Evolutionary conservation across 2,888 invertebrate genomes (phyloP), one percentile per base, ranked within the genome.

Genomic region (Podotricha telesiphe): DNA sequence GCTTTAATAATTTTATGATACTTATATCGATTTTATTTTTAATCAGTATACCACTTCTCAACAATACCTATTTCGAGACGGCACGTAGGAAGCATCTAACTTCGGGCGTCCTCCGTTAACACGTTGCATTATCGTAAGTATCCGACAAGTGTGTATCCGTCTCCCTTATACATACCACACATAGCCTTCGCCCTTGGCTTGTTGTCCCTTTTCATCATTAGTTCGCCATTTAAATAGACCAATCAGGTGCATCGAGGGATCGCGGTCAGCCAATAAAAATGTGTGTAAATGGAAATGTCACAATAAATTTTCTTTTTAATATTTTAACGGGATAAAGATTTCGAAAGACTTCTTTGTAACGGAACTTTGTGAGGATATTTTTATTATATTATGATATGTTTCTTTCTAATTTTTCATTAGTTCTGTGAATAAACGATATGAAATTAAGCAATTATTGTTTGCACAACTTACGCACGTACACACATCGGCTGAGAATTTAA

Each of bases 81-180:
- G 84, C 82, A 83, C 81, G 78, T 81, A 74, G 76, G 77, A 79
- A 80, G 80, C 78, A 77, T 77, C 79, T 75, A 83, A 87, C 87
- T 88, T 86, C 81, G 82, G 83, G 83, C 84, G 82, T 83, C 80
- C 82, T 78, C 83, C 80, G 86, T 84, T 85, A 86, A 83, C 86
- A 82, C 87, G 83, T 80, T 78, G 86, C 86, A 86, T 85, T 86
- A 85, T 82, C 85, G 82, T 92, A 91, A 93, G 92, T 88, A 83
- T 86, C 81, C 84, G 91, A 91, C 84, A 86, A 91, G 92, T 93
- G 88, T 90, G 89, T 88, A 87, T 82, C 87, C 73, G 78, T 92
- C 91, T 79, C 82, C 76, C 74, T 93, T 85, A 68, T 82, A 76
- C 89, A 48, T 80, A 78, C 74, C 71, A 69, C 69, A 55, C 67